A percentile compares a stretch with the other conserved stretches of the same genome.
phyloP scores from a whole-genome alignment of 2,113 vertebrate genomes.

The Hystrix brachyura region DNA sequence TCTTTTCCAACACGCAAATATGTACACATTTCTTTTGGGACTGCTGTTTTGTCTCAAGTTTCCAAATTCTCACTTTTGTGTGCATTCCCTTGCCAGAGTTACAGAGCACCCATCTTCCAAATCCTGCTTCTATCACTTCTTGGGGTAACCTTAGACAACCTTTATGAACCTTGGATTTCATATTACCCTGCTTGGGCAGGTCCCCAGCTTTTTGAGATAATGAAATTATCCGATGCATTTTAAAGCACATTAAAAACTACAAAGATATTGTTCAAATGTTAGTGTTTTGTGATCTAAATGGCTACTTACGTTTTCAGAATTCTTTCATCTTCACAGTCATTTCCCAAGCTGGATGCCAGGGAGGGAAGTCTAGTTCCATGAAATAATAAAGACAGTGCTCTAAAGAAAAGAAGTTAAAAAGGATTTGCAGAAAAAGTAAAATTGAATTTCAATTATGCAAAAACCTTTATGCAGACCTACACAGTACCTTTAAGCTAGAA shows the following conservation, averaged over 20 bases:
- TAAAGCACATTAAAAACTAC: not conserved
- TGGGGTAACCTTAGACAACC: not conserved
- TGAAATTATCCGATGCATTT: not conserved
- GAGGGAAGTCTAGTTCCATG: slow-evolving; percentile 8
- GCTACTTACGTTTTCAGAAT: slow-evolving; percentile 41
- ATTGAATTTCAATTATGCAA: slow-evolving; percentile 30
- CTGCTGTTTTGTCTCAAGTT: not conserved
- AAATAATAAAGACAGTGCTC: slow-evolving; percentile 44
- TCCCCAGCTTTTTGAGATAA: not conserved
- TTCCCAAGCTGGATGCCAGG: slow-evolving; percentile 28
- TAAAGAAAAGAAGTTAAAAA: not conserved
- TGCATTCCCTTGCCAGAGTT: not conserved
- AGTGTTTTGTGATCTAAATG: not conserved
- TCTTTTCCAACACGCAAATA: not conserved
- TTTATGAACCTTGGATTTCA: slow-evolving; percentile 4
- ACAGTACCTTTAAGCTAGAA: slow-evolving; percentile 57
- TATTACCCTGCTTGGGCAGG: not conserved
- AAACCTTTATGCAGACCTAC: slow-evolving; percentile 38
- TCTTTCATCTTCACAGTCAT: not conserved
- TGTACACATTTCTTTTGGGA: not conserved
- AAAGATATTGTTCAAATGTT: slow-evolving; percentile 17
- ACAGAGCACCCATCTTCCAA: not conserved
- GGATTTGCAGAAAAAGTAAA: slow-evolving; percentile 36
- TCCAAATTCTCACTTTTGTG: not conserved
- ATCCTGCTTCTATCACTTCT: not conserved